Conservation (phyloP, 1,140 invertebrate genomes). For the Euwallacea fornicatus region DNA sequence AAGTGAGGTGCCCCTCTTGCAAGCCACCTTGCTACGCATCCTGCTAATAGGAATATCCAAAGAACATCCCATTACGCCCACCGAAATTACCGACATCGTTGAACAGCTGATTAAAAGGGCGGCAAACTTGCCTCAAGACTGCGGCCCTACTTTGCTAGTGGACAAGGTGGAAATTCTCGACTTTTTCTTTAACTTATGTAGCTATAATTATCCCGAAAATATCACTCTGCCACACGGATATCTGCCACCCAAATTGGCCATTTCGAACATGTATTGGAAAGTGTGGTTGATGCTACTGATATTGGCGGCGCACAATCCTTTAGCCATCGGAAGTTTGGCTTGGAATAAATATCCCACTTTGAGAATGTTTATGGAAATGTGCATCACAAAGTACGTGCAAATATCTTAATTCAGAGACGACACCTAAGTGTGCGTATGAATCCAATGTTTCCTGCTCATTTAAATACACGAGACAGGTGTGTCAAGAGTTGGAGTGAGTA, state of each 20-base stretch:
- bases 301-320: constrained; percentile 89
- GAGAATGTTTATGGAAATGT: constrained; percentile 92
- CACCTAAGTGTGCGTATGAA: too few relatives aligned
- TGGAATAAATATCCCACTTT: constrained; percentile 94
- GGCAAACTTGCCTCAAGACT: constrained; percentile 70
- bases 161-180: constrained; percentile 87
- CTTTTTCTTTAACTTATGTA: constrained; percentile 84
- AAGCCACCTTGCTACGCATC: constrained; percentile 80
- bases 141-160: constrained; percentile 67
- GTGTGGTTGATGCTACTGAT: constrained; percentile 89
- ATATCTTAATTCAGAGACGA: too few relatives aligned
- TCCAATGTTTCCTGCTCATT: too few relatives aligned
- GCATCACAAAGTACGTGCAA: constrained; percentile 84
- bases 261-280: constrained; percentile 92
- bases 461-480: neutral
- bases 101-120: constrained; percentile 85
- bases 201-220: constrained; percentile 92
- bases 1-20: constrained; percentile 83
- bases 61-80: constrained; percentile 78
- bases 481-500: neutral
- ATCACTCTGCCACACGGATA: constrained; percentile 84
- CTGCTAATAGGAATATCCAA: constrained; percentile 83
- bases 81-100: constrained; percentile 82
- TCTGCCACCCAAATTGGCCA: constrained; percentile 85
- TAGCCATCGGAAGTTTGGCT: constrained; percentile 78